Percentiles rank a stretch among this genome's conserved stretches.
phyloP scores from a whole-genome alignment of 2,888 invertebrate genomes.

The Agrotis segetum region DNA sequence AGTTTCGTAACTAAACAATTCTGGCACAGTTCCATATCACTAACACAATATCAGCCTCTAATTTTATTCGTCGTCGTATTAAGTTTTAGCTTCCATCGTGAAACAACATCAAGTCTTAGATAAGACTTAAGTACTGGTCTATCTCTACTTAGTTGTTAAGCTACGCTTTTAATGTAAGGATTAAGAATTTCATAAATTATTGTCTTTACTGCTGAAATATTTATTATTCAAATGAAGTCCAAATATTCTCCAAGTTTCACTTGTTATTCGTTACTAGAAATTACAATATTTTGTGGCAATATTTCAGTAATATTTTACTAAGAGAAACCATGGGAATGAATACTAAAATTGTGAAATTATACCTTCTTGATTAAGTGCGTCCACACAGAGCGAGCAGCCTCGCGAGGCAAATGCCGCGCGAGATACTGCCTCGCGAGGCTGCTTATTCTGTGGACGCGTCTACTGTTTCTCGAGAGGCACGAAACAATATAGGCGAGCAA shows the following conservation, averaged over 20 bases:
- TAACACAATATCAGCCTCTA: background rate
- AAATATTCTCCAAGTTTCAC: background rate
- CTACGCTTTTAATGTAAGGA: slow-evolving; percentile 14
- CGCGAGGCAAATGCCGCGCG: no score
- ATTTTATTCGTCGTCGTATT: slow-evolving; percentile 9
- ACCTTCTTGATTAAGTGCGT: background rate
- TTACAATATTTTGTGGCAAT: background rate
- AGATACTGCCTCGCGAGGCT: no score
- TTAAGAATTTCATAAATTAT: slow-evolving; percentile 12
- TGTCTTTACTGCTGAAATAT: background rate
- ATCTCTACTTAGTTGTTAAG: slow-evolving; percentile 17
- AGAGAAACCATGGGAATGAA: no score
- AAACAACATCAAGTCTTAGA: slow-evolving; percentile 23
- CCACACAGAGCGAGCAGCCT: no score
- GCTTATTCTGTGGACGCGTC: no score
- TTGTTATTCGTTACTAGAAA: background rate
- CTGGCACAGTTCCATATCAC: background rate
- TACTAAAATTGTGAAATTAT: background rate
- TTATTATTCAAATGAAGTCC: background rate
- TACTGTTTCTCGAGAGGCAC: no score
- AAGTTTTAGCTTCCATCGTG: slow-evolving; percentile 3
- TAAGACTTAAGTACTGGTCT: slow-evolving; percentile 23
- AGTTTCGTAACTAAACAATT: background rate
- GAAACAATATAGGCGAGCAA: no score
- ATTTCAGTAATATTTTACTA: background rate